A percentile compares a stretch with the other conserved stretches of the same genome.
Evolutionary conservation across 2,888 invertebrate genomes (phyloP).

Genomic region (Drosophila mimica): DNA sequence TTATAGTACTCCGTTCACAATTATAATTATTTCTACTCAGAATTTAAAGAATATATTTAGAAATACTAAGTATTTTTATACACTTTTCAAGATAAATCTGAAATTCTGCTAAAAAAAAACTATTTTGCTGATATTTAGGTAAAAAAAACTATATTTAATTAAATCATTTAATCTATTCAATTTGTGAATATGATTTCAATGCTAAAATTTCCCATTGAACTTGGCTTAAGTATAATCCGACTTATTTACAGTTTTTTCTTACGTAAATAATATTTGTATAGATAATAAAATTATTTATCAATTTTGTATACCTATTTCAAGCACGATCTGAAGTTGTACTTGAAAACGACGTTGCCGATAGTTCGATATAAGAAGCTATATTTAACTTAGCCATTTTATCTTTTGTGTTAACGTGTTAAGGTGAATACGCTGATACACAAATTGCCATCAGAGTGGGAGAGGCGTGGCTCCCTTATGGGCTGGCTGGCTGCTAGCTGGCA

Average conservation of each 20-base stretch:
- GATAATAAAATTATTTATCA: background rate
- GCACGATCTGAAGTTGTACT: background rate
- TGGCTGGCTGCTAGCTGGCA: background rate
- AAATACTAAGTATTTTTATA: background rate
- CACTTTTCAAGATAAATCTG: background rate
- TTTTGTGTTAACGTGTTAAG: background rate
- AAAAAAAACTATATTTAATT: background rate
- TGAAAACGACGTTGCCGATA: background rate
- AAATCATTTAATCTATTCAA: background rate
- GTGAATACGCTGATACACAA: background rate
- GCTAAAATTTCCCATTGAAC: background rate
- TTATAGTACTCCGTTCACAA: no score
- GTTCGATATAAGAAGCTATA: background rate
- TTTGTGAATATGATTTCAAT: no score
- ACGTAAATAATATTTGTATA: background rate
- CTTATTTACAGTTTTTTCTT: background rate
- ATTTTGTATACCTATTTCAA: background rate
- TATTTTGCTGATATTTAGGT: background rate
- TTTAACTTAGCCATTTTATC: background rate
- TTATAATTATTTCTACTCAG: no score
- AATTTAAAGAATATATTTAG: background rate
- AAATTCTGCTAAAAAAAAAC: background rate
- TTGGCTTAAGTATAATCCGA: background rate
- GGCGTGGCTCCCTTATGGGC: background rate
- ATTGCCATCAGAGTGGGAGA: background rate